Evolutionary conservation across 2,888 invertebrate species (phyloP).

Genomic region (Cristatella mucedo): DNA sequence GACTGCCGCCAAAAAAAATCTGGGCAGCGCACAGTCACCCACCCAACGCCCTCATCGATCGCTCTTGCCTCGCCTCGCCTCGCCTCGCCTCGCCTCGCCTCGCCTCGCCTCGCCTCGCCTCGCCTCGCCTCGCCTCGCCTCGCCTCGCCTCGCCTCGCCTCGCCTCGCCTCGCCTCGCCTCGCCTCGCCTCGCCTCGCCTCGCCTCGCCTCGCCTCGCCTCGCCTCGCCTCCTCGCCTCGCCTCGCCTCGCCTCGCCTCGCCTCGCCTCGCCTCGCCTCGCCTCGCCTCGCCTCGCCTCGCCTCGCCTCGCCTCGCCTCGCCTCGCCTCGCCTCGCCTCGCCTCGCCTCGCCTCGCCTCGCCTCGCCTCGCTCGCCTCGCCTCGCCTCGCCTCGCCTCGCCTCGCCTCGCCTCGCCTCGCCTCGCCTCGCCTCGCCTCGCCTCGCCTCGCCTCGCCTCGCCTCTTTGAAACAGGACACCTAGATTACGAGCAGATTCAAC

Average conservation of each 20-base stretch:
- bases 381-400: conserved; percentile 10
- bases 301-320: conserved; percentile 6
- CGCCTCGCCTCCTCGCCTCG: conserved; percentile 10
- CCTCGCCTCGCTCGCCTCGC: conserved; percentile 10
- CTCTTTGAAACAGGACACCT: too few relatives aligned
- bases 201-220: conserved; percentile 6
- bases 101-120: conserved; percentile 1
- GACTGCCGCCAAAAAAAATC: too few relatives aligned
- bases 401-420: conserved; percentile 10
- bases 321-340: conserved; percentile 10
- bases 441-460: conserved; percentile 10
- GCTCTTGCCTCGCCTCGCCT: conserved; percentile 1
- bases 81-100: conserved; percentile 2
- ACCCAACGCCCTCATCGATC: too few relatives aligned
- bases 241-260: conserved; percentile 10
- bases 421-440: conserved; percentile 10
- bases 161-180: conserved; percentile 2
- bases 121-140: conserved; percentile 1
- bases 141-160: conserved; percentile 7
- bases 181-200: conserved; percentile 3
- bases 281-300: conserved; percentile 9
- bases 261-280: conserved; percentile 10
- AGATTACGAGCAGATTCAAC: too few relatives aligned
- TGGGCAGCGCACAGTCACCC: too few relatives aligned
- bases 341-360: conserved; percentile 10